Conservation (phyloP, 2,888 invertebrate genomes). For the Alentia gelatinosa region DNA sequence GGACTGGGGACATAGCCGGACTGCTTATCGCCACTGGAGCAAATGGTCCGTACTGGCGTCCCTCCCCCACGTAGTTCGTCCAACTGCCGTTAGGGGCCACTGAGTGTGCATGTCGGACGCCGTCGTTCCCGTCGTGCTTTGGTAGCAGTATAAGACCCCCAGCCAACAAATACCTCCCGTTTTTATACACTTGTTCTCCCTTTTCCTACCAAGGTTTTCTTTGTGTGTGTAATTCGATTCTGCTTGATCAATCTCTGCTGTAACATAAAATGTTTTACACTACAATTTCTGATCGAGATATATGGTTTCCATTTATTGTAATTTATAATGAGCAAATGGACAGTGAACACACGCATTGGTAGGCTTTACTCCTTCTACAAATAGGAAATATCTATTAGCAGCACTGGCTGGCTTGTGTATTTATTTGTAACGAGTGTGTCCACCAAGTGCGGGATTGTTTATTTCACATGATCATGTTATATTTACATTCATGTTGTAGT, state of each 20-base stretch:
- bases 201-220: background rate
- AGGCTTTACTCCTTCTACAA: background rate
- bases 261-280: background rate
- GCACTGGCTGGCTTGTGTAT: too few relatives aligned
- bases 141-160: background rate
- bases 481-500: too few relatives aligned
- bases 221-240: background rate
- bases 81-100: constrained; percentile 25
- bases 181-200: background rate
- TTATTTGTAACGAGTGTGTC: too few relatives aligned
- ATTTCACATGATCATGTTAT: too few relatives aligned
- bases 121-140: background rate
- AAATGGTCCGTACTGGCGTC: background rate
- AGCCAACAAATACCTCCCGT: background rate
- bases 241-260: background rate
- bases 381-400: too few relatives aligned
- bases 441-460: too few relatives aligned
- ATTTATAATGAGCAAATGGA: background rate
- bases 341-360: background rate
- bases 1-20: background rate
- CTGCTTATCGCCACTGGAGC: background rate
- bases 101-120: constrained; percentile 15
- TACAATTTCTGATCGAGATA: background rate
- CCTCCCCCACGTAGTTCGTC: constrained; percentile 34
- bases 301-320: background rate